phyloP scores from a whole-genome alignment of 2,797 vertebrate species.

The Eurystomus glaucurus region DNA sequence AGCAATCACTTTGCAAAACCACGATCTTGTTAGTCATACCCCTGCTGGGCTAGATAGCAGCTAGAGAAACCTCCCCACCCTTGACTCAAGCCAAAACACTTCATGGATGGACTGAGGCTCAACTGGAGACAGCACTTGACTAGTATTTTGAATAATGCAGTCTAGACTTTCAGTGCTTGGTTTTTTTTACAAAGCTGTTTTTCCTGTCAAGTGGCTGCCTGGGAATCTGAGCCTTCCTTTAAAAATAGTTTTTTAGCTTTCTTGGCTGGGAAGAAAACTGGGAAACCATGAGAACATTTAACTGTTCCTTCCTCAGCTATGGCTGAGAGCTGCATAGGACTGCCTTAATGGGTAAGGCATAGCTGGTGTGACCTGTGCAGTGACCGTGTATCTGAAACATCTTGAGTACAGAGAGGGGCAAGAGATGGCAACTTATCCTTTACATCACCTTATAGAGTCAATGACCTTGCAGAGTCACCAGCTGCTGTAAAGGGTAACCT shows the following conservation, averaged over 20 bases:
- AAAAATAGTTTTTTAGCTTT: constrained; percentile 13
- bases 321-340: not conserved
- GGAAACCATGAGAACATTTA: not conserved
- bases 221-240: constrained; percentile 32
- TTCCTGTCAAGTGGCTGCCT: constrained; percentile 21
- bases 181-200: constrained; percentile 31
- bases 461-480: not conserved
- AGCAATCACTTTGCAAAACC: not conserved
- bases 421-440: not conserved
- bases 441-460: not conserved
- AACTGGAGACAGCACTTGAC: not conserved
- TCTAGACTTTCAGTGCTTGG: not conserved
- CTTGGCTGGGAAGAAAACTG: not conserved
- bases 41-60: not conserved
- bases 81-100: not conserved
- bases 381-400: not conserved
- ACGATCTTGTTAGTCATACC: not conserved
- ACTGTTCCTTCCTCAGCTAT: not conserved
- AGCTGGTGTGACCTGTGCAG: not conserved
- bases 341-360: not conserved
- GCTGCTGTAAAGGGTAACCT: not conserved
- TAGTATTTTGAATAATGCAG: not conserved
- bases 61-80: not conserved
- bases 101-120: not conserved
- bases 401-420: not conserved